Conservation (phyloP, 2,113 vertebrate species). For the Xiphorhynchus elegans region DNA sequence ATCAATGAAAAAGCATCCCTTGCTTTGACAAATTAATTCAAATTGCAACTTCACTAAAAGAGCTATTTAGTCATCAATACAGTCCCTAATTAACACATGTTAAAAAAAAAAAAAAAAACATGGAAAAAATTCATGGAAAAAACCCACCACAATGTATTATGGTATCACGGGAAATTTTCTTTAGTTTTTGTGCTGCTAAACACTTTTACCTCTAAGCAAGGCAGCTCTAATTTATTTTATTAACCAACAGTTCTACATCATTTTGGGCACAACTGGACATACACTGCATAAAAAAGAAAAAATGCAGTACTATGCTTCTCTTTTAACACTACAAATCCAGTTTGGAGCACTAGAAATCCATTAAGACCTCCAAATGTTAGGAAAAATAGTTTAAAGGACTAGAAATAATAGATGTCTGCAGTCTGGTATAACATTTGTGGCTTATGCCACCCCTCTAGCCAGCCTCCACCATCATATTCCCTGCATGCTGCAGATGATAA, state of each 20-base stretch:
- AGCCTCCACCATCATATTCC: background rate
- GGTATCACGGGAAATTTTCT: background rate
- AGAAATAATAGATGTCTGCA: fast-evolving
- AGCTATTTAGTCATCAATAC: background rate
- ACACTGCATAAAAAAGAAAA: background rate
- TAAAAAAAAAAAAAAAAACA: too few relatives aligned
- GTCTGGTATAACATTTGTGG: background rate
- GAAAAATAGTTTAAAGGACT: background rate
- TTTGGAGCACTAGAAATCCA: background rate
- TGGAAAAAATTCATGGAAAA: background rate
- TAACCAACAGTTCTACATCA: background rate
- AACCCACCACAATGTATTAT: background rate
- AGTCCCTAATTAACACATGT: fast-evolving
- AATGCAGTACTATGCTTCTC: fast-evolving
- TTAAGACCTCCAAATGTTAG: background rate
- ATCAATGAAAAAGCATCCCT: background rate
- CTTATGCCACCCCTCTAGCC: background rate
- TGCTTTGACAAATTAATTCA: background rate
- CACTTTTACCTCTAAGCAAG: background rate
- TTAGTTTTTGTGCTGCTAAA: background rate
- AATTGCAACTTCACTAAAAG: background rate
- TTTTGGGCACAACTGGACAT: background rate
- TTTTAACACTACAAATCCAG: background rate
- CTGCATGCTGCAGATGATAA: background rate
- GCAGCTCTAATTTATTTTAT: background rate